Conservation (phyloP, 1,140 invertebrate genomes). For the Macrostomum lignano region DNA sequence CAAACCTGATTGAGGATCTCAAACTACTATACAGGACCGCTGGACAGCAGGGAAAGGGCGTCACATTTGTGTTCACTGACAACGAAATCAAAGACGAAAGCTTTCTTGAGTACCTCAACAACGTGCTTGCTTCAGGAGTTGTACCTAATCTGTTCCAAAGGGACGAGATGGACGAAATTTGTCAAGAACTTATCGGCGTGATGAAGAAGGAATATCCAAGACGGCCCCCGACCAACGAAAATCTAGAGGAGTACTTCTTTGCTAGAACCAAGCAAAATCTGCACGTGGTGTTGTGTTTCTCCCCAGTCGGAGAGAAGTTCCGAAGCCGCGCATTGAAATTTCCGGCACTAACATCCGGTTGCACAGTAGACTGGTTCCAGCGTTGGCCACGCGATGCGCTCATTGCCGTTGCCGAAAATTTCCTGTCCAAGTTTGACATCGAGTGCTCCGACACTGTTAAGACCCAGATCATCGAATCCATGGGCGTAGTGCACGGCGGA, state of each 20-base stretch:
- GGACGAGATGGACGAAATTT: conserved; percentile 76
- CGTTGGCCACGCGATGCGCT: conserved; percentile 82
- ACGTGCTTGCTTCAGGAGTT: conserved; percentile 59
- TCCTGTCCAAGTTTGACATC: conserved; percentile 1
- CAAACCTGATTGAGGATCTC: conserved; percentile 71
- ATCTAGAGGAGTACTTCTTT: conserved; percentile 73
- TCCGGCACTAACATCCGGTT: conserved; percentile 75
- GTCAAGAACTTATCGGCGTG: conserved; percentile 61
- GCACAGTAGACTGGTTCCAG: conserved; percentile 88
- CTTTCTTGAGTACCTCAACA: conserved; percentile 82
- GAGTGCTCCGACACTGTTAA: not conserved
- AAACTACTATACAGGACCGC: conserved; percentile 59
- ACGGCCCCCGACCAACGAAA: conserved; percentile 52
- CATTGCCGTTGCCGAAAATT: conserved; percentile 60
- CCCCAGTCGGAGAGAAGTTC: conserved; percentile 42
- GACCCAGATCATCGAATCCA: not conserved
- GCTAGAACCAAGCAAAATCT: conserved; percentile 62
- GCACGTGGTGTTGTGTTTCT: conserved; percentile 79
- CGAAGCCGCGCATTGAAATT: conserved; percentile 49
- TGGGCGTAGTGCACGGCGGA: not conserved
- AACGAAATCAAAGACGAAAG: conserved; percentile 88
- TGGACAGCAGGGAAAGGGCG: conserved; percentile 80
- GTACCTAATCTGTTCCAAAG: conserved; percentile 64
- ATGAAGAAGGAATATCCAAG: conserved; percentile 79
- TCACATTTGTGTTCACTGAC: conserved; percentile 83